phyloP scores from a whole-genome alignment of 2,113 vertebrate species.

The Naja naja region DNA sequence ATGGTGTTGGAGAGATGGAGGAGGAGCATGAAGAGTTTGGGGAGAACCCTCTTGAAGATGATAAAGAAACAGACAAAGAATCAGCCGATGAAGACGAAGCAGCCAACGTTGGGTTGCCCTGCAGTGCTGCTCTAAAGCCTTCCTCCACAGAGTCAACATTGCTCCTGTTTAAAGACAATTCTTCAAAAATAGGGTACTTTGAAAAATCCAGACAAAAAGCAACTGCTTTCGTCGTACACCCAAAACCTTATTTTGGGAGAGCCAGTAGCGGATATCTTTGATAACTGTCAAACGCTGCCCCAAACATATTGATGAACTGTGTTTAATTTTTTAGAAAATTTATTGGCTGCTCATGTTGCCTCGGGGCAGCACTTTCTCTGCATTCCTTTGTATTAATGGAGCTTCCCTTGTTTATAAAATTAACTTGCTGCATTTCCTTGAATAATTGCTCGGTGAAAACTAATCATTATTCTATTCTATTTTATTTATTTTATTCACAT shows the following conservation, averaged over 20 bases:
- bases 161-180: constrained; percentile 89
- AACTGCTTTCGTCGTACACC: not conserved
- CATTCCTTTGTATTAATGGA: not conserved
- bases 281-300: not conserved
- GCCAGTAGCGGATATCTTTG: not conserved
- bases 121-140: constrained; percentile 64
- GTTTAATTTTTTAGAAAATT: not conserved
- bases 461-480: too few species aligned
- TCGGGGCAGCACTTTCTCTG: not conserved
- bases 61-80: constrained; percentile 66
- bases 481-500: too few species aligned
- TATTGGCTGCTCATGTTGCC: not conserved
- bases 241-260: not conserved
- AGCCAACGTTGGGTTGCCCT: constrained; percentile 48
- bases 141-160: constrained; percentile 81
- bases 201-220: not conserved
- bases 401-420: not conserved
- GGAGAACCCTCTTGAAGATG: constrained; percentile 61
- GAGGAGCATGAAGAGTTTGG: constrained; percentile 71
- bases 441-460: not conserved
- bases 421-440: not conserved
- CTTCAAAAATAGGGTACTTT: constrained; percentile 85
- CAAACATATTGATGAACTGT: not conserved
- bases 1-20: constrained; percentile 72
- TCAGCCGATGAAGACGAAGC: constrained; percentile 67